phyloP scores from a whole-genome alignment of 2,888 invertebrate genomes.

The Toxonevra muliebris region DNA sequence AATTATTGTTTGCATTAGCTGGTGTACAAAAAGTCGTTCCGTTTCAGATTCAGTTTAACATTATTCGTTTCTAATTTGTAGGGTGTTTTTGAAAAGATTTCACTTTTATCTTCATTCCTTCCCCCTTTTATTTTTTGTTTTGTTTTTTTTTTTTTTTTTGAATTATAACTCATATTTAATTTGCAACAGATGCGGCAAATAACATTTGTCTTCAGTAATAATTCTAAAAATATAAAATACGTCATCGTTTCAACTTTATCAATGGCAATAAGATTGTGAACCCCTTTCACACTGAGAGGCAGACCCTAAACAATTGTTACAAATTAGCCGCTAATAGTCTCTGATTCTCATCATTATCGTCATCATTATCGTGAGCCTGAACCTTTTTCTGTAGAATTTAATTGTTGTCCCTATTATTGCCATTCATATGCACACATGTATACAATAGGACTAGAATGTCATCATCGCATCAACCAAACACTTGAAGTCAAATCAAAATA shows the following conservation, averaged over 20 bases:
- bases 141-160: slow-evolving; percentile 32
- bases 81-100: slow-evolving; percentile 48
- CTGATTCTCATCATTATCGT: slow-evolving; percentile 41
- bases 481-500: slow-evolving; percentile 31
- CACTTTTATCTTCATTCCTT: background rate
- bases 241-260: too few species aligned
- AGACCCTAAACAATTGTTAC: slow-evolving; percentile 43
- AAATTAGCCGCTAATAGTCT: slow-evolving; percentile 59
- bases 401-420: too few species aligned
- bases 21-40: slow-evolving; percentile 40
- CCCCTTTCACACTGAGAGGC: background rate
- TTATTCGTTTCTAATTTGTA: slow-evolving; percentile 55
- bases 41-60: slow-evolving; percentile 33
- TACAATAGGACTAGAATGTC: slow-evolving; percentile 25
- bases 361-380: slow-evolving; percentile 8
- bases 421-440: slow-evolving; percentile 25
- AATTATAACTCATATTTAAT: slow-evolving; percentile 59
- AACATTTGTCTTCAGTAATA: slow-evolving; percentile 43
- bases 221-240: slow-evolving; percentile 7
- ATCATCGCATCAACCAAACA: slow-evolving; percentile 33
- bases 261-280: too few species aligned
- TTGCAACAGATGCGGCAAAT: slow-evolving; percentile 61
- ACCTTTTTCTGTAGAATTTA: too few species aligned
- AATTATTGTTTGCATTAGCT: slow-evolving; percentile 17
- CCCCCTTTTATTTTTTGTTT: slow-evolving; percentile 31